phyloP scores from a whole-genome alignment of 2,888 invertebrate genomes.

The Petrophora chlorosata region DNA sequence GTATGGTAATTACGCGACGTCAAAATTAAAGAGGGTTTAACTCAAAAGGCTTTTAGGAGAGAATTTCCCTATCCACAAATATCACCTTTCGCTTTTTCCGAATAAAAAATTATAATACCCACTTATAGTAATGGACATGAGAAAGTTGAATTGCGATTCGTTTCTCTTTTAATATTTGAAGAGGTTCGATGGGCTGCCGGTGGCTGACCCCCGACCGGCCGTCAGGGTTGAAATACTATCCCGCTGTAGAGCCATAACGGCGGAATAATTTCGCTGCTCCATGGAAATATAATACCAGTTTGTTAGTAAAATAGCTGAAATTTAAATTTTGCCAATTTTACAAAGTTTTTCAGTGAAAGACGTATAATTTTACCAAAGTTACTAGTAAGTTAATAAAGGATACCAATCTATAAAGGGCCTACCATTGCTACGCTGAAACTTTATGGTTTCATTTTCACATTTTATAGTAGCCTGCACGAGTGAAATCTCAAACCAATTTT shows the following conservation, averaged over 20 bases:
- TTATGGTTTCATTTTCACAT: no score
- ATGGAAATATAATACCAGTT: constrained; percentile 22
- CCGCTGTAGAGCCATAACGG: constrained; percentile 17
- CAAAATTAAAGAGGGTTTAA: constrained; percentile 5
- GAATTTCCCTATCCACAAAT: constrained; percentile 9
- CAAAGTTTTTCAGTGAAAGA: constrained; percentile 6
- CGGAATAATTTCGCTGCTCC: constrained; percentile 21
- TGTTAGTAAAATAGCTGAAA: constrained; percentile 13
- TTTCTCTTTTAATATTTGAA: constrained; percentile 69
- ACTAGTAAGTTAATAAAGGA: no score
- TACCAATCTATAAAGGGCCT: no score
- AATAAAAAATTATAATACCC: constrained; percentile 22
- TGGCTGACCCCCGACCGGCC: constrained; percentile 52
- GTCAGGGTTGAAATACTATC: constrained; percentile 50
- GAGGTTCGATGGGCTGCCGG: constrained; percentile 58
- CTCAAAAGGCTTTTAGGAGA: constrained; percentile 10
- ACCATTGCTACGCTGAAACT: no score
- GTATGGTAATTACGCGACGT: constrained; percentile 8
- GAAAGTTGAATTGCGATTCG: constrained; percentile 64
- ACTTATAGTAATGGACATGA: constrained; percentile 31
- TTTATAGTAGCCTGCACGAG: no score
- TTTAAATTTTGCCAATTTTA: neutral
- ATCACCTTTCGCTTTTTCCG: constrained; percentile 16
- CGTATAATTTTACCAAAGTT: neutral
- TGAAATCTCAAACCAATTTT: no score